Base-by-base conservation (phyloP, 2,888 invertebrate genomes). In the Deilephila porcellus region DNA sequence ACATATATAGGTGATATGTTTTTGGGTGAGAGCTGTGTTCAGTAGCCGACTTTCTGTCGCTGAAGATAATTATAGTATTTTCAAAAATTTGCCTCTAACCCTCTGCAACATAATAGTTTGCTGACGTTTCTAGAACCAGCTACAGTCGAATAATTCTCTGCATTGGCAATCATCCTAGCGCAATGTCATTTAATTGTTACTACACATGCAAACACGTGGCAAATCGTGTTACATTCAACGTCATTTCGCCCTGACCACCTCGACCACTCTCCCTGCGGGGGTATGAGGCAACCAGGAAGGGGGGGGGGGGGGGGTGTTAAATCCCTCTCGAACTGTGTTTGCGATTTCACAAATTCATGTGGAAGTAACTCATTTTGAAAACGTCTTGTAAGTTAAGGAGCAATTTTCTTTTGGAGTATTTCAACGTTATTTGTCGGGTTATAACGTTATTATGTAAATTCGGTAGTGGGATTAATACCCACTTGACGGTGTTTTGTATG, bases 181-280 rank as follows among this genome's bases (percentile, higher is more conserved):
- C 81, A 83, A 82, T 85, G 87, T 87, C 87, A 83, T 84, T 76
- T 85, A 87, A 90, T 87, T 84, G 83, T 81, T 77, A 77, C 76
- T 80, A 76, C 74, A 78, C 88, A 89, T 85, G 88, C 89, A 72
- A 88, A 82, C 81, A 80, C 75, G 77, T 77, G 74, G 75, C 78
- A 76, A 83, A 82, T 80, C 76, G 75, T 75, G 77, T 76, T 76
- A 71, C 73, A 67, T 67, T 67, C 25, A 52, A 52, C 52, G 25
- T 67, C 52, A 67, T 29, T 52, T 67, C 67, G 67, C 52, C 6
- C 52, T 52, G 67, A 52, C 52, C 67, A 67, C 25, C 52, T 67
- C 67, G 29, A 25, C 20, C 17, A 52, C 52, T 11, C 4, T 25
- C 45, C 20, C 37, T 37, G 45, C 3, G 45, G 37, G 20, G 64